Evolutionary conservation across 2,797 vertebrate genomes (phyloP), one percentile per base, ranked within the genome.

Genomic region (Discoglossus pictus): DNA sequence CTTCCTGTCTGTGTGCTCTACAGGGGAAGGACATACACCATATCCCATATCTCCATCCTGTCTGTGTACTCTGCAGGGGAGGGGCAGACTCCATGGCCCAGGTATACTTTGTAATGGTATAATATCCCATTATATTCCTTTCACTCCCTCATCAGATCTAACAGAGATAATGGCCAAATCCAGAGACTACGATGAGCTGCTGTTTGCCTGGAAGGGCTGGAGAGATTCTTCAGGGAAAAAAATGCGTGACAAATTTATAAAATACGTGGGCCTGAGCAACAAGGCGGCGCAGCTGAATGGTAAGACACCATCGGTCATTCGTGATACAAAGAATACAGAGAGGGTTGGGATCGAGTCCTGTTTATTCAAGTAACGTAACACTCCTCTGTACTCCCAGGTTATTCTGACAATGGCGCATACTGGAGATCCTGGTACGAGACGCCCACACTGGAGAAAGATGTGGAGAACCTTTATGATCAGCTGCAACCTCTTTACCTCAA

Each of bases 161-260:
- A 94, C 92, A 7, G 77, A 88, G 55, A 87, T 89, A 68, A 93
- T 99, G 92, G 94, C 96, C 15, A 89, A 85, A 16, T 95, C 91
- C 44, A 88, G 83, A 71, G 87, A 96, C 66, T 97, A 99, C 0
- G 76, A 95, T 0, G 90, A 97, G 39, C 86, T 99, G 35, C 70
- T 96, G 10, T 96, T 96, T 35, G 92, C 79, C 4, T 99, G 97
- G 97, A 89, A 95, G 80, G 90, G 91, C 71, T 99, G 97, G 97
- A 79, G 94, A 47, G 91, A 98, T 34, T 80, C 82, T 21, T 92
- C 93, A 5, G 97, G 97, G 51, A 91, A 89, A 80, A 66, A 82
- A 17, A 85, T 99, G 43, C 91, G 91, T 24, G 53, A 55, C 10
- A 75, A 78, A 61, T 99, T 90, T 82, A 86, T 88, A 48, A 83